phyloP scores from a whole-genome alignment of 2,113 vertebrate species.

The Macroglossus sobrinus region DNA sequence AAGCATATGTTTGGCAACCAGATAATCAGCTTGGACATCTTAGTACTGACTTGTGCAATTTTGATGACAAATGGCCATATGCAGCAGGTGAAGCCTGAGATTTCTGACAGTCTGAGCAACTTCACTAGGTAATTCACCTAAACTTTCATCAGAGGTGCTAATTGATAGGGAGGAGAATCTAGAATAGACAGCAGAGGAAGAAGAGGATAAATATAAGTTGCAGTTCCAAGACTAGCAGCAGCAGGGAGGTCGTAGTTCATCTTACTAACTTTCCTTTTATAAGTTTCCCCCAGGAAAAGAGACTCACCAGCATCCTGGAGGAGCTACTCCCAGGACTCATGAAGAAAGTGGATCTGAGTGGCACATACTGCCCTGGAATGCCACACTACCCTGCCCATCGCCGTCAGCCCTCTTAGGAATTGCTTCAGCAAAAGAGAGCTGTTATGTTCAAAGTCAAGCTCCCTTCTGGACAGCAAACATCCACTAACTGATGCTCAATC shows the following conservation, averaged over 20 bases:
- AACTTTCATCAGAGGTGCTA: neutral
- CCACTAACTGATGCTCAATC: neutral
- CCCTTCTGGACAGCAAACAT: neutral
- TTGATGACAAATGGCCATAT: neutral
- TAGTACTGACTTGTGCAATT: neutral
- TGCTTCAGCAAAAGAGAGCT: neutral
- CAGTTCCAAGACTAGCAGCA: neutral
- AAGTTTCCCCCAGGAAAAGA: neutral
- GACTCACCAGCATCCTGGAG: neutral
- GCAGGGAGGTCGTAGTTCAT: neutral
- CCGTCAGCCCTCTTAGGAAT: neutral
- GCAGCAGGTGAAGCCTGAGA: neutral
- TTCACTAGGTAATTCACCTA: neutral
- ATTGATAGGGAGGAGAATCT: neutral
- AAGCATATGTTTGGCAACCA: neutral
- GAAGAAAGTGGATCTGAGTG: neutral
- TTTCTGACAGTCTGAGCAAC: neutral
- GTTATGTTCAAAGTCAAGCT: neutral
- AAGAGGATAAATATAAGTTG: neutral
- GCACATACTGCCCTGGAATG: too few species aligned
- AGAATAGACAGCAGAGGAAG: neutral
- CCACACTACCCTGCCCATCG: neutral
- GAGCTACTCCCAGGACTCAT: neutral
- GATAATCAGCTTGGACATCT: neutral
- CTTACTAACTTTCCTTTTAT: neutral